These are phyloP conservation scores for Silurus aristotelis DNA, from an alignment of 2,797 vertebrate species.

Conservation along the genomic window DNA sequence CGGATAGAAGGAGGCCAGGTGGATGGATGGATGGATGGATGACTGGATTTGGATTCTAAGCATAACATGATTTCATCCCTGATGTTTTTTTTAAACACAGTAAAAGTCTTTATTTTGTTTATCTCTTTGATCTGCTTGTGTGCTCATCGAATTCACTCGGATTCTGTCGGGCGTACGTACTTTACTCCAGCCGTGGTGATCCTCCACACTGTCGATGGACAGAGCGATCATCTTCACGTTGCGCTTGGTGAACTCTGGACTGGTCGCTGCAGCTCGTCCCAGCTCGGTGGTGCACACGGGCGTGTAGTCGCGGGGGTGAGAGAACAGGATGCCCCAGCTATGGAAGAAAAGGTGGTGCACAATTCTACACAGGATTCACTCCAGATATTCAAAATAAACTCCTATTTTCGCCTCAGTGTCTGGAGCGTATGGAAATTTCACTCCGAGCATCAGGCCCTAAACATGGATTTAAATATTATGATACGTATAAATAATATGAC, in stretches of 20 bases:
- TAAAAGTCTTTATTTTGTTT: not conserved
- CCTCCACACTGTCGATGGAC: constrained; percentile 83
- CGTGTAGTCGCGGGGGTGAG: constrained; percentile 90
- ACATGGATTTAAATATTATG: not conserved
- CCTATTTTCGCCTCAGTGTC: not conserved
- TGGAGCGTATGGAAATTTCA: not conserved
- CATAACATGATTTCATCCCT: too few species aligned
- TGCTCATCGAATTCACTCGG: not conserved
- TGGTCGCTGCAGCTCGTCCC: constrained; percentile 80
- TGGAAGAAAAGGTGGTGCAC: constrained; percentile 24
- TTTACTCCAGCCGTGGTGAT: constrained; percentile 88
- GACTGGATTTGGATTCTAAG: too few species aligned
- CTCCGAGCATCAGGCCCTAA: not conserved
- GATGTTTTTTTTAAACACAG: too few species aligned
- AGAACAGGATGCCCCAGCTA: constrained; percentile 94
- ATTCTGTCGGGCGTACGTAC: constrained; percentile 61
- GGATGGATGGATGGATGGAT: not conserved
- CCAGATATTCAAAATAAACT: not conserved
- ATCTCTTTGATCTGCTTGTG: not conserved
- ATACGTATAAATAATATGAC: not conserved
- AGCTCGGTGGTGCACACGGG: constrained; percentile 95
- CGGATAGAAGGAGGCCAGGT: too few species aligned
- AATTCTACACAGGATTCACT: not conserved
- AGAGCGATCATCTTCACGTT: constrained; percentile 87
- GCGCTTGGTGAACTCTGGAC: constrained; percentile 81